Conservation (phyloP, 1,140 invertebrate species). For the Ips typographus region DNA sequence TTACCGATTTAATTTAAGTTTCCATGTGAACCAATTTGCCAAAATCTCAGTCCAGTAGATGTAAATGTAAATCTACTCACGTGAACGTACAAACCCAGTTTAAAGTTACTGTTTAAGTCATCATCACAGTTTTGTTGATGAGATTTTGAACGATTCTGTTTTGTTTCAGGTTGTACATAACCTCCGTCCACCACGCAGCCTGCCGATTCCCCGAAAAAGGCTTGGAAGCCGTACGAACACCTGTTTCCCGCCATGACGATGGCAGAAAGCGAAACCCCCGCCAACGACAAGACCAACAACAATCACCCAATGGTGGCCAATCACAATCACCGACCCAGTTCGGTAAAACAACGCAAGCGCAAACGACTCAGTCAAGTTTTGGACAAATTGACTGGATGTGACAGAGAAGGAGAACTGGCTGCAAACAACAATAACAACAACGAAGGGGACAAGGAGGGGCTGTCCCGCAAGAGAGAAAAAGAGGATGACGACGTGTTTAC, state of each 20-base stretch:
- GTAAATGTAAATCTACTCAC: no score
- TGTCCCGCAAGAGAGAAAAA: conserved; percentile 41
- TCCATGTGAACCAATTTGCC: no score
- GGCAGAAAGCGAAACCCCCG: conserved; percentile 65
- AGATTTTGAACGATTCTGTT: no score
- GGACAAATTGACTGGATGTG: conserved; percentile 62
- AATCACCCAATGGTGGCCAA: conserved; percentile 63
- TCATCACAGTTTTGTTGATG: no score
- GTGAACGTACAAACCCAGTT: no score
- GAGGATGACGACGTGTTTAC: conserved; percentile 59
- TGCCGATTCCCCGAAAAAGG: conserved; percentile 14
- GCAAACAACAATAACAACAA: conserved; percentile 45
- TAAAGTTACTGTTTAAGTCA: no score
- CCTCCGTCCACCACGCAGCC: conserved; percentile 13
- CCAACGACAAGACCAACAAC: conserved; percentile 56
- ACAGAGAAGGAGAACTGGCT: conserved; percentile 12
- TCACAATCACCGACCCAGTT: conserved; percentile 60
- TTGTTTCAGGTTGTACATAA: not conserved
- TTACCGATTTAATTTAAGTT: no score
- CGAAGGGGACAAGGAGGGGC: conserved; percentile 50
- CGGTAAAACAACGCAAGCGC: conserved; percentile 64
- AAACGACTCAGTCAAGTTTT: conserved; percentile 75
- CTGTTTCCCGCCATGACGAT: conserved; percentile 63
- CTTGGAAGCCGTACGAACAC: conserved; percentile 31
- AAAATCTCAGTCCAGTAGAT: no score